These are phyloP conservation scores for Dromiciops gliroides DNA, from an alignment of 2,113 vertebrate genomes.

Conservation along the genomic window DNA sequence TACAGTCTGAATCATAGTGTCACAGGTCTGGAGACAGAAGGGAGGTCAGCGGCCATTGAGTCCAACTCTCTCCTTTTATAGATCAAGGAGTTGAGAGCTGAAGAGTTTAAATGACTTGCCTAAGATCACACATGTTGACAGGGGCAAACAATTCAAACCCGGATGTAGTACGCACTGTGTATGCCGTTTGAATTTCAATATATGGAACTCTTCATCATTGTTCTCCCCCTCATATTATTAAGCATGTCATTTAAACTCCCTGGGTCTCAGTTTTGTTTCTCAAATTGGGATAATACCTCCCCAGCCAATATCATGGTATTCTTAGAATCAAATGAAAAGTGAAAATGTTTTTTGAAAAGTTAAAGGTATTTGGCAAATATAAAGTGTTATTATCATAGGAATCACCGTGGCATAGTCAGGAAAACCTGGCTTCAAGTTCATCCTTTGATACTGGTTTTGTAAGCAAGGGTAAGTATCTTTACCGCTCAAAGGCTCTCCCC, in stretches of 20 bases:
- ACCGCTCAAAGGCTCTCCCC: neutral
- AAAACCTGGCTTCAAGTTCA: neutral
- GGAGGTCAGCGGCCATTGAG: neutral
- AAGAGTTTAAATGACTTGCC: neutral
- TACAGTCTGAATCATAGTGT: neutral
- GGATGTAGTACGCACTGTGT: too few relatives aligned
- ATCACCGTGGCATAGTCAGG: neutral
- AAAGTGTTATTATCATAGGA: neutral
- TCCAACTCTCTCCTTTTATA: neutral
- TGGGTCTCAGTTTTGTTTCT: neutral
- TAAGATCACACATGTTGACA: neutral
- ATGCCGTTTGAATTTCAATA: neutral
- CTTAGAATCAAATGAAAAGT: neutral
- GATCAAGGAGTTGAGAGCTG: neutral
- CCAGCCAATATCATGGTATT: neutral
- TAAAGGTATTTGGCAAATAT: neutral
- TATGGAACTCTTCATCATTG: neutral
- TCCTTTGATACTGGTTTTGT: neutral
- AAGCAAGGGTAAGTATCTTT: neutral
- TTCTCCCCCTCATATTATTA: neutral
- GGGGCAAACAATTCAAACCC: neutral
- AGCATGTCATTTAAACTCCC: neutral
- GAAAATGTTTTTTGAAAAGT: slow-evolving; percentile 19
- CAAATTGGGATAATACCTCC: neutral
- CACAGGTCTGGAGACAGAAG: neutral